phyloP scores from a whole-genome alignment of 2,113 vertebrate species.

The Malurus elegans region DNA sequence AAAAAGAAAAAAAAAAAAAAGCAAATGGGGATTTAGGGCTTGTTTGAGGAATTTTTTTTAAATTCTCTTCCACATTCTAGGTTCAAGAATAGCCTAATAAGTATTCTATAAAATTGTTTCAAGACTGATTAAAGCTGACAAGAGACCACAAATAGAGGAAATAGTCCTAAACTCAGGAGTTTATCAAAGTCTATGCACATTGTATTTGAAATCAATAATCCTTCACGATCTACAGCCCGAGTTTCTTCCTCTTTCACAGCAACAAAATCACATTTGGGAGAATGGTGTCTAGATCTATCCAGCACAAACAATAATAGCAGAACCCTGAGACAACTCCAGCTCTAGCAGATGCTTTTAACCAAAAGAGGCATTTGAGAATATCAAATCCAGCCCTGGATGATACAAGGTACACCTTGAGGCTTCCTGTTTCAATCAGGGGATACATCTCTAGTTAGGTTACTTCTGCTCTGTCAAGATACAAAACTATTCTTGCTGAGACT shows the following conservation, averaged over 20 bases:
- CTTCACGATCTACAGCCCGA: background rate
- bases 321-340: background rate
- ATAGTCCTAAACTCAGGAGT: background rate
- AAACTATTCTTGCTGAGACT: background rate
- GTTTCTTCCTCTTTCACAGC: background rate
- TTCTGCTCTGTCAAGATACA: background rate
- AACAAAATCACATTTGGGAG: background rate
- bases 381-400: background rate
- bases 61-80: background rate
- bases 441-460: background rate
- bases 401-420: background rate
- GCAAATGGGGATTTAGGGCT: background rate
- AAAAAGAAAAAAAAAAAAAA: background rate
- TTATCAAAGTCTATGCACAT: background rate
- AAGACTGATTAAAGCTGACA: background rate
- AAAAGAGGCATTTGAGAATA: background rate
- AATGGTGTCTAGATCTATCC: background rate
- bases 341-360: background rate
- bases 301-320: background rate
- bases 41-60: background rate
- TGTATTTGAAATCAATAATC: slow-evolving; percentile 13
- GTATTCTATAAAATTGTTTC: background rate
- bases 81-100: background rate
- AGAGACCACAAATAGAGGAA: background rate
- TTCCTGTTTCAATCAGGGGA: background rate